phyloP scores from a whole-genome alignment of 2,888 invertebrate species.

The Macrostomum cliftonense region DNA sequence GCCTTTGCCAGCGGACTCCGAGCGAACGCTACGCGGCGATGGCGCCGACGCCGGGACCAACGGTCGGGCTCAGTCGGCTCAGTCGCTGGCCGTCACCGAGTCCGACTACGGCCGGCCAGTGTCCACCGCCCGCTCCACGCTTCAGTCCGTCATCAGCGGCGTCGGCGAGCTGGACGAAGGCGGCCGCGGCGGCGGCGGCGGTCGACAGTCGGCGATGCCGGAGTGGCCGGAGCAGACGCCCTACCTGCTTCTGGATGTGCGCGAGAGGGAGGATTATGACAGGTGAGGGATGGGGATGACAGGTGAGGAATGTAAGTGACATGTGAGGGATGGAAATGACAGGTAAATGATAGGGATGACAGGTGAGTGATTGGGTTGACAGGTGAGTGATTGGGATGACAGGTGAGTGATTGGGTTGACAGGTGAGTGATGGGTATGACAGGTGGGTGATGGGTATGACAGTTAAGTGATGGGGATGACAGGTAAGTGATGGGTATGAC shows the following conservation, averaged over 20 bases:
- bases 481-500: neutral
- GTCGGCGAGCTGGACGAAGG: conserved; percentile 30
- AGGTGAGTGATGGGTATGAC: neutral
- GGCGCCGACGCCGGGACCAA: too few species aligned
- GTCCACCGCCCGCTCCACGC: neutral
- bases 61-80: conserved; percentile 12
- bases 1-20: too few species aligned
- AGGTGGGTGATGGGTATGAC: neutral
- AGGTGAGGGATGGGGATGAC: conserved; percentile 23
- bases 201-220: neutral
- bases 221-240: conserved; percentile 15
- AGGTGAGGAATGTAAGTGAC: conserved; percentile 18
- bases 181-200: too few species aligned
- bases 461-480: conserved; percentile 1
- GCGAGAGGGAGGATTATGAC: conserved; percentile 33
- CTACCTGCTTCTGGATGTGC: conserved; percentile 38
- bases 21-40: too few species aligned
- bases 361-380: conserved; percentile 1
- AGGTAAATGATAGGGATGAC: neutral
- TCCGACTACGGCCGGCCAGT: conserved; percentile 18
- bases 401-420: neutral
- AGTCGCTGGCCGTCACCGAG: conserved; percentile 20
- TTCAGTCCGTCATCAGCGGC: conserved; percentile 17
- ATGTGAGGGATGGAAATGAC: too few species aligned
- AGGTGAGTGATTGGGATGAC: neutral